Conservation (phyloP, 2,888 invertebrate genomes). For the Hemaris fuciformis region DNA sequence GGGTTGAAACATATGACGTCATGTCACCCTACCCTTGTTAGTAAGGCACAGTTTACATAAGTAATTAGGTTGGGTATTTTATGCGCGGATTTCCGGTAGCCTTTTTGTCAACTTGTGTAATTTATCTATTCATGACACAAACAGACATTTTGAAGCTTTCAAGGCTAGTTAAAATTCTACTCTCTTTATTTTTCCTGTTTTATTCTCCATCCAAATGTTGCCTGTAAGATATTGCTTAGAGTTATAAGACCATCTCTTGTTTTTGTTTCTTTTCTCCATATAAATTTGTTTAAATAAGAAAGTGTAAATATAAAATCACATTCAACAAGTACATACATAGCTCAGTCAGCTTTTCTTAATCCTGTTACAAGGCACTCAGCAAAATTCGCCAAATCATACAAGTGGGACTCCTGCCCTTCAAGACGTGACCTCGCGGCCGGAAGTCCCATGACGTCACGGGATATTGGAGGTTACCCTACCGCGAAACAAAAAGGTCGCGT, state of each 20-base stretch:
- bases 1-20: background rate
- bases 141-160: too few species aligned
- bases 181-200: too few species aligned
- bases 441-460: background rate
- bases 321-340: too few species aligned
- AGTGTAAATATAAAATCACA: too few species aligned
- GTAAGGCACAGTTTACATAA: background rate
- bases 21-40: background rate
- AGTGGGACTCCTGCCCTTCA: background rate
- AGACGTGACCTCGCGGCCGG: background rate
- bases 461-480: background rate
- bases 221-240: too few species aligned
- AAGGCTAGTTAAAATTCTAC: too few species aligned
- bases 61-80: background rate
- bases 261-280: too few species aligned
- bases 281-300: too few species aligned
- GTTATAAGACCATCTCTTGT: too few species aligned
- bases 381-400: background rate
- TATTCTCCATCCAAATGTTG: too few species aligned
- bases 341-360: too few species aligned
- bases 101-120: background rate
- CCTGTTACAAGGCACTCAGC: background rate
- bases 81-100: background rate
- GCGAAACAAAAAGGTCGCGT: background rate
- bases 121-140: too few species aligned